A percentile compares a stretch with the other conserved stretches of the same genome.
Evolutionary conservation across 2,797 vertebrate genomes (phyloP).

Genomic region (Cuculus canorus): DNA sequence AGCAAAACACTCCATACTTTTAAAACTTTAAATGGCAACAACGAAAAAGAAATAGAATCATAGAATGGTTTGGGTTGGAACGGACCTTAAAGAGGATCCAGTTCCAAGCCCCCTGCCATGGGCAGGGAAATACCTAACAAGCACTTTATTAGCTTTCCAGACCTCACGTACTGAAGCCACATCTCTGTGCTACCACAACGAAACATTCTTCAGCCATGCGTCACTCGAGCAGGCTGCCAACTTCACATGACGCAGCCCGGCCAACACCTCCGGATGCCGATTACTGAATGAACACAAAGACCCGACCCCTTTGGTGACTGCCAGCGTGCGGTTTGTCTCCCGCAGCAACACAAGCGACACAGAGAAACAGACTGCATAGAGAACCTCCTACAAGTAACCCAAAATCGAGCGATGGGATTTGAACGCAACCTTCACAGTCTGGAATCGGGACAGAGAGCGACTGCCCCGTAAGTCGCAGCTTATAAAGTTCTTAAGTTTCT

Average conservation of each 20-base stretch:
- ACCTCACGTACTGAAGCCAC: neutral
- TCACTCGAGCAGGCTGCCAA: conserved; percentile 29
- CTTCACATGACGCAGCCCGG: neutral
- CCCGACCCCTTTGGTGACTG: neutral
- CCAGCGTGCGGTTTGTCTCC: neutral
- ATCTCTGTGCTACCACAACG: neutral
- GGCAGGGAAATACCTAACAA: neutral
- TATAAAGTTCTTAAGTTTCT: neutral
- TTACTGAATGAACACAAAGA: neutral
- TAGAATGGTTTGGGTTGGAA: too few relatives aligned
- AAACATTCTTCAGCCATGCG: conserved; percentile 33
- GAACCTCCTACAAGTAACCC: neutral
- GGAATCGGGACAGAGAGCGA: neutral
- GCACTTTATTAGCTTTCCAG: neutral
- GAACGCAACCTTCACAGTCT: neutral
- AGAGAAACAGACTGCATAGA: neutral
- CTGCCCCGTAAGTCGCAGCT: rapidly evolving
- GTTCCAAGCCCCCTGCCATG: too few relatives aligned
- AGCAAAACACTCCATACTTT: neutral
- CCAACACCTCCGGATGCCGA: neutral
- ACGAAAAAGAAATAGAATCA: neutral
- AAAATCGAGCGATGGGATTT: neutral
- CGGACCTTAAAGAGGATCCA: too few relatives aligned
- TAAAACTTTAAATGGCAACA: neutral
- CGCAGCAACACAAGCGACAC: neutral